Evolutionary conservation across 2,797 vertebrate genomes (phyloP), one percentile per base, ranked within the genome.

Genomic region (Tragelaphus eurycerus): DNA sequence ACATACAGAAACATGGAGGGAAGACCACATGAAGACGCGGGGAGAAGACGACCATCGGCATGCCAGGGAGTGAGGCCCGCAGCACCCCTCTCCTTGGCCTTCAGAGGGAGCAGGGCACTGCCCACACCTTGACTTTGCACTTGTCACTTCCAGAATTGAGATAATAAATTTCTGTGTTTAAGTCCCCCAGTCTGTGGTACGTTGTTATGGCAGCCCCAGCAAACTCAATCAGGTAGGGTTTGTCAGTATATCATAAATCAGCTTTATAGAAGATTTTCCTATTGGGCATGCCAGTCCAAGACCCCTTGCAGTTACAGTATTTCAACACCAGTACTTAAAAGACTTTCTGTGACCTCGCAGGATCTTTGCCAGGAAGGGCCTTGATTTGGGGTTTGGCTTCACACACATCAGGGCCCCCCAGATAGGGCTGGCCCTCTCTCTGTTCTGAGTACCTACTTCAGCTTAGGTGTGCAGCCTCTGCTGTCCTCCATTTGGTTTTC

Each of bases 1-100:
- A 31, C 60, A 62, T 31, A 50, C 8, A n/a, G 34, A 52, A 46
- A 27, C 1, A 16, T 4, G 2, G 16, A 19, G 29, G 25, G 50
- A 15, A 52, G 87, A 25, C 21, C 14, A 2, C 1, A 7, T n/a
- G 76, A 57, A 57, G 71, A 60, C 0, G 1, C 1, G 1, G 15
- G 23, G 14, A 7, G 9, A 8, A 29, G 34, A 6, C 0, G 2
- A 19, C 59, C n/a, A 6, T 60, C 13, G 14, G 2, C 14, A 46
- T 50, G 10, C 31, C 55, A 46, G 3, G 50, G 86, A 43, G 25
- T 11, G 93, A 17, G 38, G 13, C 50, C 62, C 27, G 7, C 10
- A 29, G 7, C 60, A 57, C 67, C 34, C 46, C 2, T 25, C 2
- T 38, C 16, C 8, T 0, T 4, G 14, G 15, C 25, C n/a, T 43